Evolutionary conservation across 2,888 invertebrate genomes (phyloP).

Genomic region (Embidobia sp.): DNA sequence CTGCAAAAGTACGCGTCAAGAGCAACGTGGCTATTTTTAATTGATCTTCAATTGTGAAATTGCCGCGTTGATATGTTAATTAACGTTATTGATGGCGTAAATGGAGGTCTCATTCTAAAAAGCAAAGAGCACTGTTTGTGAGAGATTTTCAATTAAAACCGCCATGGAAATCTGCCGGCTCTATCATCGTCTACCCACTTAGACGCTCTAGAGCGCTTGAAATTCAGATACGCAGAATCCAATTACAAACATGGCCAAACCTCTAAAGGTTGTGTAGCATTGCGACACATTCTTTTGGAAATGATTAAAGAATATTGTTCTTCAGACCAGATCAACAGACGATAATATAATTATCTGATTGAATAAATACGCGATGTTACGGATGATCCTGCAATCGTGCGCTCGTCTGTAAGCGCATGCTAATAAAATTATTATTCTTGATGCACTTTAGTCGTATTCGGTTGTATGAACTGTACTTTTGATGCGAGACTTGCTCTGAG

Average conservation of each 20-base stretch:
- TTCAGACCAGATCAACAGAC: not conserved
- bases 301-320: slow-evolving; percentile 7
- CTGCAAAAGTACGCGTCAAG: slow-evolving; percentile 25
- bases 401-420: no score
- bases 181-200: slow-evolving; percentile 55
- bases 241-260: slow-evolving; percentile 48
- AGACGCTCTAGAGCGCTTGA: slow-evolving; percentile 36
- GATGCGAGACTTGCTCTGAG: no score
- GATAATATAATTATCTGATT: slow-evolving; percentile 9
- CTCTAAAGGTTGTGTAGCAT: slow-evolving; percentile 29
- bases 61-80: slow-evolving; percentile 72
- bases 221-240: slow-evolving; percentile 51
- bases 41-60: slow-evolving; percentile 41
- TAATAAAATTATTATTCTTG: no score
- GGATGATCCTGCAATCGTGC: not conserved
- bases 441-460: no score
- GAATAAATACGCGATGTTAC: slow-evolving; percentile 19
- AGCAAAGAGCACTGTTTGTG: slow-evolving; percentile 49
- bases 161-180: slow-evolving; percentile 61
- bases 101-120: slow-evolving; percentile 30
- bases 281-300: slow-evolving; percentile 26
- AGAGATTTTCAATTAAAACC: slow-evolving; percentile 66
- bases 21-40: slow-evolving; percentile 41
- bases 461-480: no score
- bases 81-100: slow-evolving; percentile 71